phyloP scores from a whole-genome alignment of 2,888 invertebrate species.

The Dryococelus australis region DNA sequence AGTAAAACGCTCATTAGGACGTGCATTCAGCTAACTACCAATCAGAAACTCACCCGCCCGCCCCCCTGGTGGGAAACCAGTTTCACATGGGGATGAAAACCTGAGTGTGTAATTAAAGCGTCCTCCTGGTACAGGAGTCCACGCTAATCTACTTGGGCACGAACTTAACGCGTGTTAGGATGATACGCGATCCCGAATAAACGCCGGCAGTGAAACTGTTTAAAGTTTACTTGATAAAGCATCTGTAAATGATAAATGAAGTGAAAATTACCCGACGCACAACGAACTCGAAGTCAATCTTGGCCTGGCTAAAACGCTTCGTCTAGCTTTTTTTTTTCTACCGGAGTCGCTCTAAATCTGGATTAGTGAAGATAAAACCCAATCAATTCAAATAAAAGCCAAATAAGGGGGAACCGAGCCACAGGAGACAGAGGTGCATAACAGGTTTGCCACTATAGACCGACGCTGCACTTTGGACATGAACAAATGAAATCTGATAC shows the following conservation, averaged over 20 bases:
- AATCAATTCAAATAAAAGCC: too few relatives aligned
- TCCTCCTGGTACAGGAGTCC: background rate
- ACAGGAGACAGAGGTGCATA: too few relatives aligned
- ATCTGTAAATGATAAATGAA: background rate
- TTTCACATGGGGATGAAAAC: background rate
- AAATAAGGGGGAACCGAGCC: too few relatives aligned
- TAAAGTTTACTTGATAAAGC: background rate
- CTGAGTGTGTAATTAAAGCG: background rate
- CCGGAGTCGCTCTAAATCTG: too few relatives aligned
- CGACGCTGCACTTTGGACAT: too few relatives aligned
- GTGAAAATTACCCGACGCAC: background rate
- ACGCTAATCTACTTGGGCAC: background rate
- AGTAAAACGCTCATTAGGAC: slow-evolving; percentile 9
- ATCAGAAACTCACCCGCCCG: background rate
- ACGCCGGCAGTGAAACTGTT: background rate
- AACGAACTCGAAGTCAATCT: background rate
- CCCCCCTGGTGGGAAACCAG: background rate
- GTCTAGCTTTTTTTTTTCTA: too few relatives aligned
- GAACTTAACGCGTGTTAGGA: background rate
- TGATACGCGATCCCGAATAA: background rate
- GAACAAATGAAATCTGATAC: too few relatives aligned
- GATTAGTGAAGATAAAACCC: too few relatives aligned
- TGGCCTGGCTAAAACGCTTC: too few relatives aligned
- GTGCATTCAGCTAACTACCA: background rate
- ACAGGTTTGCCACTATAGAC: too few relatives aligned